Base-by-base conservation (phyloP, 1,140 invertebrate genomes). In the Cotesia vestalis region DNA sequence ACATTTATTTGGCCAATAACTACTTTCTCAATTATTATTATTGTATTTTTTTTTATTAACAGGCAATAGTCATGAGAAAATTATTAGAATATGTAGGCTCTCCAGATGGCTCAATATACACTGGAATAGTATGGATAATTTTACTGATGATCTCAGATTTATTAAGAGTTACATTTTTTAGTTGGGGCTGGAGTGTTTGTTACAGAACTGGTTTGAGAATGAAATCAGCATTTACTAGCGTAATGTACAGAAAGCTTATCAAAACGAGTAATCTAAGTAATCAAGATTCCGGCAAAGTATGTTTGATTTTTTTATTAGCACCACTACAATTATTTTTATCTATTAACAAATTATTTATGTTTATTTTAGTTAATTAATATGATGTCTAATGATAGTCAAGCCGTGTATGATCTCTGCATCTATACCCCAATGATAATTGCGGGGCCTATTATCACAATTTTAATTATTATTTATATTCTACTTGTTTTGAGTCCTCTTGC, bases 181-280 rank as follows among this genome's bases (percentile, higher is more conserved):
- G 89, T 4, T 84, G 89, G 69, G 88, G 89, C 12, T 92, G 91
- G 90, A 88, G 88, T 12, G 80, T 90, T 34, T 91, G 89, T 78
- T 88, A 88, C 69, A 87, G 90, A 76, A 92, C 90, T 80, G 91
- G 89, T 51, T 81, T 91, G 67, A 85, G 91, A 76, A 80, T 92
- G 46, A 86, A 90, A 73, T 86, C 89, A 14, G 91, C 90, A 51
- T 88, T 89, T 40, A 84, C 91, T 63, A 88, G 88, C 63, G 74
- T 93, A 12, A 77, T 93, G 11, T 94, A 91, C 78, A 89, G 89
- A 74, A 92, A 92, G 81, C 85, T 93, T 9, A 83, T 92, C 52
- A 83, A 86, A 70, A 80, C 91, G 2, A 88, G 90, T 73, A 88
- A 83, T 71, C 77, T 92, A 2, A 88, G 88, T 61, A 86, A 88